Evolutionary conservation across 2,113 vertebrate species (phyloP).

Genomic region (Motacilla alba): DNA sequence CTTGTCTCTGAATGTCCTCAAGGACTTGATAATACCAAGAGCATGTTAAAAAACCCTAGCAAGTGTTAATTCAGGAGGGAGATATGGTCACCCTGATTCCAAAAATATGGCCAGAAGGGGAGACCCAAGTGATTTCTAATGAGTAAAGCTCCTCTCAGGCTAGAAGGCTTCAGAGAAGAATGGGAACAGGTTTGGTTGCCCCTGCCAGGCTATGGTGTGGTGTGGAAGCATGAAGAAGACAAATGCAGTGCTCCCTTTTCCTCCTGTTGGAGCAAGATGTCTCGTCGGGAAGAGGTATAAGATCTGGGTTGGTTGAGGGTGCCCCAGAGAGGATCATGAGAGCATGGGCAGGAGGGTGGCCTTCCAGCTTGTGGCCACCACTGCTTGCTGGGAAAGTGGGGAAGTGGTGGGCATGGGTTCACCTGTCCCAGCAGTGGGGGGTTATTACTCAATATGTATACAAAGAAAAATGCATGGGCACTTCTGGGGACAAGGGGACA

Average conservation of each 20-base stretch:
- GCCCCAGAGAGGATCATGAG: background rate
- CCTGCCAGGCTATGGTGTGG: too few relatives aligned
- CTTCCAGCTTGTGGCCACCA: rapidly evolving
- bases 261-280: background rate
- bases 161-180: background rate
- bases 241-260: background rate
- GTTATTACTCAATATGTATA: background rate
- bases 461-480: background rate
- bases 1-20: background rate
- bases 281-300: background rate
- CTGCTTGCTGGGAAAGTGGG: background rate
- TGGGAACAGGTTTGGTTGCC: background rate
- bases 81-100: background rate
- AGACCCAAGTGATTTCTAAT: background rate
- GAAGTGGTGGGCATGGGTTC: rapidly evolving
- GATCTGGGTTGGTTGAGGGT: background rate
- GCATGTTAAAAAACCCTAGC: rapidly evolving
- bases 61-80: background rate
- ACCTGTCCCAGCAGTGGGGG: background rate
- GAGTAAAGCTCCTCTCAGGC: background rate
- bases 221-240: background rate
- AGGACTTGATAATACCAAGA: background rate
- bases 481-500: background rate
- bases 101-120: background rate
- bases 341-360: background rate